Conservation (phyloP, 2,888 invertebrate species). For the Emmelina monodactyla region DNA sequence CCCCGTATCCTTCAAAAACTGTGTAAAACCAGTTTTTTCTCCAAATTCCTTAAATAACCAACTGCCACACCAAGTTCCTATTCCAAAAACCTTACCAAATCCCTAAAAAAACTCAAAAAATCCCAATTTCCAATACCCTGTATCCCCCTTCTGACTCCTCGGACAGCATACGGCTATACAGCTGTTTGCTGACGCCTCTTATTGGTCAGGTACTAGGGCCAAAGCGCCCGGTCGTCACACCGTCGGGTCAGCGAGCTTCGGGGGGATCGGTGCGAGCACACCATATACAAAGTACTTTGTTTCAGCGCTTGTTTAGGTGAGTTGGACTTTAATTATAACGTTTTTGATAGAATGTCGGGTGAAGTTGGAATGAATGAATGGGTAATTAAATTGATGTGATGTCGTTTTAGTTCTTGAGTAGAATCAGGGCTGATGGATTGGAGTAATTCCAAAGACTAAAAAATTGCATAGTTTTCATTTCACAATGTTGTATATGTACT, state of each 20-base stretch:
- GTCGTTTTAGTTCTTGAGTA: no score
- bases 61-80: neutral
- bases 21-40: neutral
- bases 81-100: neutral
- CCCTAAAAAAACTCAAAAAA: neutral
- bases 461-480: no score
- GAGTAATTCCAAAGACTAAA: no score
- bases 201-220: slow-evolving; percentile 62
- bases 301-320: slow-evolving; percentile 49
- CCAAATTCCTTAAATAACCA: neutral
- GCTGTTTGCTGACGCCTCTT: slow-evolving; percentile 32
- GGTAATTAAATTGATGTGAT: no score
- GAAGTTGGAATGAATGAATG: no score
- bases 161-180: neutral
- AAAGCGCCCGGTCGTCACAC: slow-evolving; percentile 58
- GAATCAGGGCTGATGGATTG: no score
- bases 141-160: neutral
- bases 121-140: neutral
- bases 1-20: neutral
- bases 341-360: no score
- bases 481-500: no score
- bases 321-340: slow-evolving; percentile 18
- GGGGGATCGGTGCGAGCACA: slow-evolving; percentile 57
- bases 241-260: slow-evolving; percentile 52
- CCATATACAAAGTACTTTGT: slow-evolving; percentile 45